Conservation (phyloP, 2,797 vertebrate species). For the Mus caroli region DNA sequence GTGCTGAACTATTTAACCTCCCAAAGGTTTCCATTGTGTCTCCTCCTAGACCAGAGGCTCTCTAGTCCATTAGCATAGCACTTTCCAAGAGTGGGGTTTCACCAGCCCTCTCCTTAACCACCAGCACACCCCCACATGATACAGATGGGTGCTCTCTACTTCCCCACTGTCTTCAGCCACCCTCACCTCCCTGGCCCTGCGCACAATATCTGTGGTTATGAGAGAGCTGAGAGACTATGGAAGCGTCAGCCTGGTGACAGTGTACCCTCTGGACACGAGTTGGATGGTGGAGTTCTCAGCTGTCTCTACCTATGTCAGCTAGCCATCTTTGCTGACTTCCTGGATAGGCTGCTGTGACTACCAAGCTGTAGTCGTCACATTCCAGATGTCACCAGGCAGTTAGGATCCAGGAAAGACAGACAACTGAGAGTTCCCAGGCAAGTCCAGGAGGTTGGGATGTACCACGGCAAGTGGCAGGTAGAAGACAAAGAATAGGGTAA, state of each 20-base stretch:
- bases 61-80: constrained; percentile 18
- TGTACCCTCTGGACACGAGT: background rate
- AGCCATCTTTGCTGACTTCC: background rate
- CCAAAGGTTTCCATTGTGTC: constrained; percentile 7
- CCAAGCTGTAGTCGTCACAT: background rate
- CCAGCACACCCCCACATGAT: background rate
- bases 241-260: background rate
- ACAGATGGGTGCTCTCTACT: background rate
- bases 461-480: rapidly evolving
- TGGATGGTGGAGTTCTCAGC: background rate
- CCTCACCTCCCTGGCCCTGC: background rate
- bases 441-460: background rate
- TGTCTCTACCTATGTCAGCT: background rate
- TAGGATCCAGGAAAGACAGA: background rate
- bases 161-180: background rate
- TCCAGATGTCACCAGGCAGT: background rate
- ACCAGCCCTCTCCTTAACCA: constrained; percentile 2
- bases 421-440: background rate
- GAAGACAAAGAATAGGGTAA: background rate
- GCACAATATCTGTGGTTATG: background rate
- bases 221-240: background rate
- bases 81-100: constrained; percentile 54
- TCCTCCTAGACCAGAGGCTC: constrained; percentile 33
- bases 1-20: constrained; percentile 29
- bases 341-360: background rate